Percentiles rank a stretch among this genome's conserved stretches.
These are phyloP conservation scores for Buteo buteo DNA, from an alignment of 2,113 vertebrate species.

Conservation along the genomic window DNA sequence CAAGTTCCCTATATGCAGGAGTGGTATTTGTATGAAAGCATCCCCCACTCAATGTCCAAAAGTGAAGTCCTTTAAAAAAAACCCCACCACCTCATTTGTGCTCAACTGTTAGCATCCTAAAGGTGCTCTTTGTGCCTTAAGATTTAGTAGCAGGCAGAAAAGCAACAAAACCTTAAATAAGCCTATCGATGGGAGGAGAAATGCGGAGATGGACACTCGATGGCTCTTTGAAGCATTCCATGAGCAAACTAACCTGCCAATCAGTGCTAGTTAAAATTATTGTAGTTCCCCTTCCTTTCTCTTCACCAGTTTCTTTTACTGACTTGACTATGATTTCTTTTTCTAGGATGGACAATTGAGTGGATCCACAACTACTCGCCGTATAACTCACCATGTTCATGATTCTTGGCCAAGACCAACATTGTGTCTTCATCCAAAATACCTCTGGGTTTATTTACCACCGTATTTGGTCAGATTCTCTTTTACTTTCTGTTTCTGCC, in stretches of 20 bases:
- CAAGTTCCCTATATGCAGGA: background rate
- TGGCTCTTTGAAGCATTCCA: background rate
- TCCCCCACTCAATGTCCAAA: background rate
- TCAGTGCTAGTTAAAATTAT: background rate
- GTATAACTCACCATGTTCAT: background rate
- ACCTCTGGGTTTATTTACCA: background rate
- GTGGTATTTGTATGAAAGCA: background rate
- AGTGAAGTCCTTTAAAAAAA: background rate
- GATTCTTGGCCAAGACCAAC: background rate
- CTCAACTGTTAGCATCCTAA: background rate
- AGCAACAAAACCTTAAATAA: background rate
- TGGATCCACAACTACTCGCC: background rate
- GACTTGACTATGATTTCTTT: background rate
- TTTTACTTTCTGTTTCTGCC: background rate
- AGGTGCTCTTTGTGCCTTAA: background rate
- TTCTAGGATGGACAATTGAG: background rate
- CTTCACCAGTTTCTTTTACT: background rate
- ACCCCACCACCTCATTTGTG: background rate
- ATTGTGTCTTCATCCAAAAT: background rate
- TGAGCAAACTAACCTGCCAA: background rate
- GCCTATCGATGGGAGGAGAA: background rate
- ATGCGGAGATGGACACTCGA: background rate
- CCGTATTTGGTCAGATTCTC: background rate
- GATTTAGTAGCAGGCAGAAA: background rate
- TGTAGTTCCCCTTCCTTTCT: background rate